Percentiles rank a stretch among this genome's conserved stretches.
These are phyloP conservation scores for Ceratina japonica DNA, from an alignment of 1,140 invertebrate species.

Conservation along the genomic window DNA sequence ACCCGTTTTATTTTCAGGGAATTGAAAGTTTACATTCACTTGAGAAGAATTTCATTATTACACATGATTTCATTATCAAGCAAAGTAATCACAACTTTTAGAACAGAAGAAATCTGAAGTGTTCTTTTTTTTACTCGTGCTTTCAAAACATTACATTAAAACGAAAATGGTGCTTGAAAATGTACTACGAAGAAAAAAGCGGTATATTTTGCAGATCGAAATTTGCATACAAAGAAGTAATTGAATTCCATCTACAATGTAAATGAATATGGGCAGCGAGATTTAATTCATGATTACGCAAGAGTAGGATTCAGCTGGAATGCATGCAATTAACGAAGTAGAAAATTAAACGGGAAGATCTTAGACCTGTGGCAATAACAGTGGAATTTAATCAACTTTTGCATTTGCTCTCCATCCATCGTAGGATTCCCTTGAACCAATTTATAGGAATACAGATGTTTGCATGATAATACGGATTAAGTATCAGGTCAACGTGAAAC, in stretches of 20 bases:
- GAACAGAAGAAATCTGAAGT: too few species aligned
- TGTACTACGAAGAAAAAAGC: too few species aligned
- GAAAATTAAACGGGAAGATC: constrained; percentile 8
- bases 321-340: constrained; percentile 12
- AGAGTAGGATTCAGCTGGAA: background rate
- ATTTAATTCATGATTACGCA: background rate
- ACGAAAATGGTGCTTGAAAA: too few species aligned
- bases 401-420: constrained; percentile 7
- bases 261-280: background rate
- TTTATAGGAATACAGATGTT: constrained; percentile 15
- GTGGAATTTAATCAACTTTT: constrained; percentile 11
- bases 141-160: too few species aligned
- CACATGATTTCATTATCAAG: too few species aligned
- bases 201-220: too few species aligned
- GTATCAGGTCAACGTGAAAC: background rate
- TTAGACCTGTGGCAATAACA: background rate
- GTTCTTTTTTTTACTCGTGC: too few species aligned
- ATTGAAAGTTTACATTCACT: background rate
- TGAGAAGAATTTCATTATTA: too few species aligned
- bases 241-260: background rate
- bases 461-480: background rate
- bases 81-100: too few species aligned
- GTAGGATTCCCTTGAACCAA: constrained; percentile 61
- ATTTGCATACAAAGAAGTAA: background rate
- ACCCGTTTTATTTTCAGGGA: background rate